Conservation (phyloP, 2,113 vertebrate genomes). For the Thinocorus orbignyianus region DNA sequence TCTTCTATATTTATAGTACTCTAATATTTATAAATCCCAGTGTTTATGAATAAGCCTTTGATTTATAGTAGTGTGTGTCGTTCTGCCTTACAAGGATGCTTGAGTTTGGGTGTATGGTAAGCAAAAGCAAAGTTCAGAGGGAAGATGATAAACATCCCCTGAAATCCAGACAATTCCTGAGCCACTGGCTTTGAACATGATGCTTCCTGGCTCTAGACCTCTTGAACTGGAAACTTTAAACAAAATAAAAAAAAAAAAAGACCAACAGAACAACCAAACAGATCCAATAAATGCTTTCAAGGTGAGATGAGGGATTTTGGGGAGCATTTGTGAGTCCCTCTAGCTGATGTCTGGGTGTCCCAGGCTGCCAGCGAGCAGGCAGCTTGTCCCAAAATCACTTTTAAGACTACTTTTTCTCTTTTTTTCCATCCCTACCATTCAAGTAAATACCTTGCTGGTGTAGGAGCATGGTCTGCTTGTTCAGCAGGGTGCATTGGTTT, state of each 20-base stretch:
- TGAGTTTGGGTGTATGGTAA: not conserved
- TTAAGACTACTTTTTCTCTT: not conserved
- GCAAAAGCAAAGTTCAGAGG: not conserved
- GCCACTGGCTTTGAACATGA: not conserved
- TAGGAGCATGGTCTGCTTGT: not conserved
- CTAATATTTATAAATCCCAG: not conserved
- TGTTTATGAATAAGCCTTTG: not conserved
- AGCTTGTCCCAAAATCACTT: not conserved
- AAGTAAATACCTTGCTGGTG: not conserved
- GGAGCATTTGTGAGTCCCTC: not conserved
- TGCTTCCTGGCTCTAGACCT: not conserved
- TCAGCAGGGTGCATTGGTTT: not conserved
- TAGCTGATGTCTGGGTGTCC: not conserved
- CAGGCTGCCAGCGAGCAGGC: not conserved
- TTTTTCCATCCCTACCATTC: not conserved
- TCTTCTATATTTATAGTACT: not conserved
- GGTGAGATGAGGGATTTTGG: not conserved
- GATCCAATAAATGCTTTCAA: accelerated
- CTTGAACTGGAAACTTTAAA: not conserved
- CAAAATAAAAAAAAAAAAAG: not conserved
- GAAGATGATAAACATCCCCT: not conserved
- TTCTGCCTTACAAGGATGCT: not conserved
- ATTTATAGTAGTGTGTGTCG: not conserved
- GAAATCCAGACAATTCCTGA: not conserved
- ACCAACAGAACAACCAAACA: not conserved